These are phyloP conservation scores for Pyralis farinalis DNA, from an alignment of 2,888 invertebrate genomes.

Conservation along the genomic window DNA sequence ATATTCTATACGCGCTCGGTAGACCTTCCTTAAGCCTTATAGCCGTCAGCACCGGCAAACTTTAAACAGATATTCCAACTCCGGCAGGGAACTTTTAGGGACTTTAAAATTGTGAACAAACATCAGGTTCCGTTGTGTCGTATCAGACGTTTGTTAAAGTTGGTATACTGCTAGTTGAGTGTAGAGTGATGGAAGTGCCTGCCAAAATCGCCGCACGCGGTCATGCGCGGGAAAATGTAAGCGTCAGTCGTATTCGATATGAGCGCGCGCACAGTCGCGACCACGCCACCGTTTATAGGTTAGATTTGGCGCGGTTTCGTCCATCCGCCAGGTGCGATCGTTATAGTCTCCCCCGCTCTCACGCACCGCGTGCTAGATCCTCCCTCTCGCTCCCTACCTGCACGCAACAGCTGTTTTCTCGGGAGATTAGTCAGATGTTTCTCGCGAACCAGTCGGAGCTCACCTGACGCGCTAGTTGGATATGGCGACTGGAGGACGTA, in stretches of 20 bases:
- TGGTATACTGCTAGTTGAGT: background rate
- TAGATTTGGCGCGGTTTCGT: constrained; percentile 73
- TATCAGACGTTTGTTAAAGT: background rate
- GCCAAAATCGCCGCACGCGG: constrained; percentile 68
- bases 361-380: constrained; percentile 34
- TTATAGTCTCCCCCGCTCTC: constrained; percentile 53
- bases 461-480: constrained; percentile 63
- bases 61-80: too few species aligned
- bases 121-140: background rate
- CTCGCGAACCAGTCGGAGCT: constrained; percentile 67
- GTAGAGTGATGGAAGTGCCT: constrained; percentile 15
- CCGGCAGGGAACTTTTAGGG: background rate
- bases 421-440: constrained; percentile 80
- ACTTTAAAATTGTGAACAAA: background rate
- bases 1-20: too few species aligned
- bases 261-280: constrained; percentile 57
- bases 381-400: constrained; percentile 61
- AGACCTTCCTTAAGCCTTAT: too few species aligned
- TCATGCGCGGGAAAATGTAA: constrained; percentile 65
- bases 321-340: constrained; percentile 66
- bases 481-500: constrained; percentile 73
- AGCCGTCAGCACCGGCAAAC: too few species aligned
- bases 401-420: constrained; percentile 76
- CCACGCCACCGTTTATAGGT: constrained; percentile 58
- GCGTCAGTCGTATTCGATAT: constrained; percentile 50